phyloP scores from a whole-genome alignment of 1,140 invertebrate genomes.

The Anadara kagoshimensis region DNA sequence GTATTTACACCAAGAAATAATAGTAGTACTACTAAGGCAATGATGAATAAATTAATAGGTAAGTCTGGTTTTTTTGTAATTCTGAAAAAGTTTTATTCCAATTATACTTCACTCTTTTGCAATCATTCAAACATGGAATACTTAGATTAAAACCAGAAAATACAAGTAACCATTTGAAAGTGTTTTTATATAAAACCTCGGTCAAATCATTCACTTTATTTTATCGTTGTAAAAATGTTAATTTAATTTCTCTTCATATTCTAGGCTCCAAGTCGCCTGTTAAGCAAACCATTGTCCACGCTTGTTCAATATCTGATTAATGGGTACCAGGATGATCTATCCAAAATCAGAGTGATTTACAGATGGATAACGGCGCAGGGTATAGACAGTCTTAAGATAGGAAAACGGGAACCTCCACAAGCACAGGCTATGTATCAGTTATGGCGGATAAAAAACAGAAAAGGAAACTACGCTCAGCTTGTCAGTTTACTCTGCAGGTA shows the following conservation, averaged over 20 bases:
- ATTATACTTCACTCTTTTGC: no score
- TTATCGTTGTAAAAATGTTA: no score
- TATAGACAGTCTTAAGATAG: slow-evolving; percentile 39
- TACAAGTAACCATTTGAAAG: no score
- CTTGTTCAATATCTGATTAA: slow-evolving; percentile 48
- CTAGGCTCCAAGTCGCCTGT: slow-evolving; percentile 45
- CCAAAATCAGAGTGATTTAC: slow-evolving; percentile 52
- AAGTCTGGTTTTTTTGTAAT: no score
- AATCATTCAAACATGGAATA: no score
- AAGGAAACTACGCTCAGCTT: slow-evolving; percentile 61
- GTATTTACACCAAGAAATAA: no score
- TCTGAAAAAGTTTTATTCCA: no score
- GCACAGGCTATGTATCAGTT: slow-evolving; percentile 52
- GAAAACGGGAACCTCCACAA: slow-evolving; percentile 36
- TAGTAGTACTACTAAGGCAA: no score
- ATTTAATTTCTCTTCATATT: neutral
- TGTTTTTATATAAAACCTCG: no score
- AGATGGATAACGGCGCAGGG: slow-evolving; percentile 54
- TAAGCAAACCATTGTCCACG: slow-evolving; percentile 43
- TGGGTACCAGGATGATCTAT: slow-evolving; percentile 38
- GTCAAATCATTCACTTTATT: neutral
- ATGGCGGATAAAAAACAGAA: slow-evolving; percentile 54
- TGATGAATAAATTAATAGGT: no score
- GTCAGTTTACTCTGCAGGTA: slow-evolving; percentile 59
- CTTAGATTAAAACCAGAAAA: no score